Evolutionary conservation across 2,888 invertebrate species (phyloP), one percentile per base, ranked within the genome.

Genomic region (Diachrysia chrysitis): DNA sequence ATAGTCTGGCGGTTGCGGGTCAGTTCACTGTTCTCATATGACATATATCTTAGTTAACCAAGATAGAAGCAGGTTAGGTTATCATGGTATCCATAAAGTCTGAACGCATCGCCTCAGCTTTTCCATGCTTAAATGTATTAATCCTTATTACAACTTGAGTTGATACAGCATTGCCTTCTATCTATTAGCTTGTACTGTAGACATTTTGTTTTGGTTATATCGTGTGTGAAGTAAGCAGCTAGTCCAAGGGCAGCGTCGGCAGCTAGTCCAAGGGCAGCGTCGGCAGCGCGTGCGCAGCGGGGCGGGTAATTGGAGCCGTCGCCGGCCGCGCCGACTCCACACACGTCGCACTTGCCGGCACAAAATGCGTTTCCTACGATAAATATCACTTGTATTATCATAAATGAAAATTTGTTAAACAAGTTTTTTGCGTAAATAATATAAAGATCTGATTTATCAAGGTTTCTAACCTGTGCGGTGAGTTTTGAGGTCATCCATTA

Each of bases 41-140:
- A 90, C 91, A n/a, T n/a, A n/a, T n/a, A n/a, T n/a, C n/a, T n/a
- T n/a, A 88, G 91, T 90, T 89, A 88, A 61, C 53, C 51, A 21
- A 70, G 73, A 78, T 80, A 1, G 7, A 5, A 29, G 29, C 29
- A 29, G 7, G 29, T 5, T 29, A n/a, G n/a, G 29, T 7, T 7
- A 29, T 29, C 29, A 5, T 5, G 6, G 5, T 29, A 29, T 0
- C 29, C 6, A 29, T 7, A 29, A 32, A 10, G 10, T 10, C 32
- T 10, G 37, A 16, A 37, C 14, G 14, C 16, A 37, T 5, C 10
- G 10, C 32, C 32, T 9, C 32, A 10, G 10, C 32, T 32, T 10
- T 9, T 32, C 2, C 32, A 10, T 10, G 0, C 32, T 32, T 10
- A 10, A 10, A 32, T 42, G 60, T 55, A 66, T 66, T 56, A 66